Percentiles rank a stretch among this genome's conserved stretches.
These are phyloP conservation scores for Caenorhabditis parvicauda DNA, from an alignment of 2,888 invertebrate genomes.

Conservation along the genomic window DNA sequence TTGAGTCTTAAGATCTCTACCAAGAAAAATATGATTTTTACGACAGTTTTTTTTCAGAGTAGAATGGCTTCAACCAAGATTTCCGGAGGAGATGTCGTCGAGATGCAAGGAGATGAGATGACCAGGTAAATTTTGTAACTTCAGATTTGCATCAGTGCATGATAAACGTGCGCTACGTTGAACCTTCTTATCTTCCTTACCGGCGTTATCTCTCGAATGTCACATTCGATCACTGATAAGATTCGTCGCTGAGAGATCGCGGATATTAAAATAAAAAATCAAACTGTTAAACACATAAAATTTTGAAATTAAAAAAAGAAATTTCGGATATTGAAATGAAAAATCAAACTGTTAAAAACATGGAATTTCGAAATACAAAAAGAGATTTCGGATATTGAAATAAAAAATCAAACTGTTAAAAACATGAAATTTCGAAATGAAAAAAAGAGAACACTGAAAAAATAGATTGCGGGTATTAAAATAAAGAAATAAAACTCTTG, in stretches of 20 bases:
- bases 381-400: neutral
- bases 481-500: too few species aligned
- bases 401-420: too few species aligned
- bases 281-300: too few species aligned
- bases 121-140: conserved; percentile 64
- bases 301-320: neutral
- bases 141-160: too few species aligned
- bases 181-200: too few species aligned
- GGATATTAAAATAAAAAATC: too few species aligned
- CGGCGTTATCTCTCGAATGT: too few species aligned
- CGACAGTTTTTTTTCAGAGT: conserved; percentile 19
- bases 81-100: conserved; percentile 64
- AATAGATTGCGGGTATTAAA: neutral
- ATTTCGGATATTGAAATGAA: neutral
- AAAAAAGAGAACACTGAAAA: neutral
- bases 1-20: neutral
- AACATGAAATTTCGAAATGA: neutral
- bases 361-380: neutral
- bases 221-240: too few species aligned
- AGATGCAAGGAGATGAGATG: conserved; percentile 68
- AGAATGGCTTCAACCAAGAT: conserved; percentile 46
- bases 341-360: too few species aligned
- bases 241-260: too few species aligned
- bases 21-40: neutral
- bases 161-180: too few species aligned